Base-by-base conservation (phyloP, 2,888 invertebrate species). In the Spialia ferax region DNA sequence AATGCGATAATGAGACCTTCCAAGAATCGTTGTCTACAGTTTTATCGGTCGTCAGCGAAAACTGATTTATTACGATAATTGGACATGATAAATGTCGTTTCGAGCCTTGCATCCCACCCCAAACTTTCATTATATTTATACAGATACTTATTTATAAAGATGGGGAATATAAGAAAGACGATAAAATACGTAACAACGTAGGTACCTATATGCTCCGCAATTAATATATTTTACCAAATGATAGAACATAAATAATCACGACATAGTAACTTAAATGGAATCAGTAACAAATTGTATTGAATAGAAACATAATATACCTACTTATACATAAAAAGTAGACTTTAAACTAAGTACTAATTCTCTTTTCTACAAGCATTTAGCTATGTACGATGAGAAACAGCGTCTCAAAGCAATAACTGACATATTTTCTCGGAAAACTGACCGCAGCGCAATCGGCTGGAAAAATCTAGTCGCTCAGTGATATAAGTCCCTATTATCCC, bases 51-150 rank as follows among this genome's bases (percentile, higher is more conserved):
- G 48, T 48, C 48, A 48, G 48, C 48, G 20, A 11, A 48, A 48
- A 48, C 20, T 20, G 48, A 48, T 48, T 48, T 48, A 48, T 48
- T 48, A 20, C 20, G 48, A 48, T 48, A 48, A 48, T 48, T 45
- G 45, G 45, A 10, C 18, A 20, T 45, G 18, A 45, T 45, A 45
- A 18, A 45, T 45, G 18, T 45, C 18, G 10, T 45, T 45, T 45
- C 45, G 23, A 22, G 18, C 10, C 18, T 45, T 45, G 10, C 2
- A 18, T 45, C 10, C 10, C 18, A 2, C 2, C 45, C 45, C 45
- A 20, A 7, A 18, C 1, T 45, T 18, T 45, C 3, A 8, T 10
- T 45, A 45, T 45, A 45, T 45, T 45, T 45, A 45, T 45, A 20
- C 18, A 18, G 10, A 8, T 18, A 20, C 10, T 0, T 10, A 18